Conservation (phyloP, 2,113 vertebrate genomes). For the Bothrops jararaca region DNA sequence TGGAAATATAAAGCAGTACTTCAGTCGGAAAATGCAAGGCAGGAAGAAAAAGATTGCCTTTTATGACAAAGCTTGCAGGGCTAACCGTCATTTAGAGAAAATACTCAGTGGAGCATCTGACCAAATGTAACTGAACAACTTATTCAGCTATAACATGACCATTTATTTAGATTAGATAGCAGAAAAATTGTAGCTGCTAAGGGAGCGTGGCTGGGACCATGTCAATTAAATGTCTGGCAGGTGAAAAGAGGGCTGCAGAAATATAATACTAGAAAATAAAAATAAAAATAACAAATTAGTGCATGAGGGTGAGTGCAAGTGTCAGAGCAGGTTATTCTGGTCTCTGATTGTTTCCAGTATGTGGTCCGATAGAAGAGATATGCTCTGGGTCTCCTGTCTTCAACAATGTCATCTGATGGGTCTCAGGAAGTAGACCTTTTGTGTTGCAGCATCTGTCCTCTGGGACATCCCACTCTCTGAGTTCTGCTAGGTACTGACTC, state of each 20-base stretch:
- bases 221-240: not conserved
- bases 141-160: not conserved
- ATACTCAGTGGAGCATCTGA: not conserved
- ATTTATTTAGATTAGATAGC: not conserved
- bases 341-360: not conserved
- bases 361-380: not conserved
- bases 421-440: not conserved
- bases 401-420: not conserved
- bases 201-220: not conserved
- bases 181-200: not conserved
- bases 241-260: not conserved
- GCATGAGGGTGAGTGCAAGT: not conserved
- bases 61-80: too few species aligned
- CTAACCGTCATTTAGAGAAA: not conserved
- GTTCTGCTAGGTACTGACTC: not conserved
- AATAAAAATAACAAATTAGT: not conserved
- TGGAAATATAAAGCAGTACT: not conserved
- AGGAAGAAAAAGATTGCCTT: not conserved
- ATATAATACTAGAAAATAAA: not conserved
- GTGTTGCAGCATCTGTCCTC: not conserved
- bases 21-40: constrained; percentile 1
- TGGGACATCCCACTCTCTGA: not conserved
- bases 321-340: not conserved
- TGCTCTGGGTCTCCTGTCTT: not conserved
- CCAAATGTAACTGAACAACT: not conserved